A percentile compares a stretch with the other conserved stretches of the same genome.
These are phyloP conservation scores for Alosa alosa DNA, from an alignment of 2,113 vertebrate species.

Conservation along the genomic window DNA sequence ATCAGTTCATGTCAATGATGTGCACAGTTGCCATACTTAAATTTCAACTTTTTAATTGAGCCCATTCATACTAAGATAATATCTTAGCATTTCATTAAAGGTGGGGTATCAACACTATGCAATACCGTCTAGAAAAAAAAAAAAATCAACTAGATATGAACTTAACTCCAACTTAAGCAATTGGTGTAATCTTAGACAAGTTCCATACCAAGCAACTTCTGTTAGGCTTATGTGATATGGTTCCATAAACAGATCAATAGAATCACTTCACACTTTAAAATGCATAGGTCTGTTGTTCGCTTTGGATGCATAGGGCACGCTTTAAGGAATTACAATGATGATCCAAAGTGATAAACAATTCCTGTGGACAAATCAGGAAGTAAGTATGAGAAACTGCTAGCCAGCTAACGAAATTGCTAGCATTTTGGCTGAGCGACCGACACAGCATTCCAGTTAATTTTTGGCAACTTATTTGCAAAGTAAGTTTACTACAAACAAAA, in stretches of 20 bases:
- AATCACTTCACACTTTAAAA: too few species aligned
- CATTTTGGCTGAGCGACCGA: not conserved
- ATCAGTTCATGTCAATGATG: not conserved
- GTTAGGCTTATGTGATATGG: not conserved
- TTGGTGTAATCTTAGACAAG: not conserved
- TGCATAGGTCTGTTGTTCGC: too few species aligned
- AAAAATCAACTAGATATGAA: too few species aligned
- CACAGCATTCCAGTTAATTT: not conserved
- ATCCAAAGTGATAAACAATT: not conserved
- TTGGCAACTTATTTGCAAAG: not conserved
- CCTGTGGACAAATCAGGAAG: conserved; percentile 7
- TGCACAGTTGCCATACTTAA: not conserved
- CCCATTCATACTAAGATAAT: too few species aligned
- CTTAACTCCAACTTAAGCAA: not conserved
- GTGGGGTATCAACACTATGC: not conserved
- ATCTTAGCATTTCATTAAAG: not conserved
- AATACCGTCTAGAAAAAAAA: too few species aligned
- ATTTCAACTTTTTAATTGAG: not conserved
- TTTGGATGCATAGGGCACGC: not conserved
- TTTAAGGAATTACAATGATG: not conserved
- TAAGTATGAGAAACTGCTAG: not conserved
- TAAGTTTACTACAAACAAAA: not conserved
- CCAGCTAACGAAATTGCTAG: not conserved
- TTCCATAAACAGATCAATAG: not conserved
- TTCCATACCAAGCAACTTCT: not conserved